Evolutionary conservation across 2,797 vertebrate species (phyloP), one percentile per base, ranked within the genome.

Genomic region (Odontamblyopus rebecca): DNA sequence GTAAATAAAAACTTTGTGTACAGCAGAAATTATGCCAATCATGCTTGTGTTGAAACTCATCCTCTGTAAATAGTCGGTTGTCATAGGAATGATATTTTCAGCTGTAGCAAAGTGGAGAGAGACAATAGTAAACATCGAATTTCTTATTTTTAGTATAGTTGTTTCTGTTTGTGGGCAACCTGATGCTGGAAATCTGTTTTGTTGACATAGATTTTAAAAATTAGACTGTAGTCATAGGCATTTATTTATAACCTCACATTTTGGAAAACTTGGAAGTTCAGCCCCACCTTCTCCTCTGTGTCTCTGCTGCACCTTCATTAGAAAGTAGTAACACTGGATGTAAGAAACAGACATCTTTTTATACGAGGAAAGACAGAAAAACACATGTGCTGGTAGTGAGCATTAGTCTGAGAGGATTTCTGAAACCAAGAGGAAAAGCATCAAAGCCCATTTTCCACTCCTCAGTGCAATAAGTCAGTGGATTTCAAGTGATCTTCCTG

Each of bases 351-450:
- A 69, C 71, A 50, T 79, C 35, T 23, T 51, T 79, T 79, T 81
- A 76, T 83, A 86, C 78, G 73, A n/a, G 50, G 48, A 67, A 53
- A 54, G 68, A 84, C 88, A 86, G 87, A 77, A 38, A 51, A 76
- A 68, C 81, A 88, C 87, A 90, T 80, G 79, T 89, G 87, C 80
- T 72, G 81, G 72, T 84, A 73, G 85, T 91, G 88, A 91, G 81
- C 74, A 68, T 83, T 85, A 73, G 72, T 77, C 68, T 76, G 76
- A 76, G 83, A 84, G 84, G 80, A 70, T 85, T 65, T 3, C 71
- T 80, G 61, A 80, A 85, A 73, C 87, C 85, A 87, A 76, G 85
- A 88, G 72, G 68, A 79, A 86, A 90, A 86, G 81, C 86, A 86
- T 78, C 78, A 56, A 71, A 67, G 38, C 72, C 38, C 56, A 12